Evolutionary conservation across 23 tunicate species (phyloP).

Genomic region (Diplosoma virens): DNA sequence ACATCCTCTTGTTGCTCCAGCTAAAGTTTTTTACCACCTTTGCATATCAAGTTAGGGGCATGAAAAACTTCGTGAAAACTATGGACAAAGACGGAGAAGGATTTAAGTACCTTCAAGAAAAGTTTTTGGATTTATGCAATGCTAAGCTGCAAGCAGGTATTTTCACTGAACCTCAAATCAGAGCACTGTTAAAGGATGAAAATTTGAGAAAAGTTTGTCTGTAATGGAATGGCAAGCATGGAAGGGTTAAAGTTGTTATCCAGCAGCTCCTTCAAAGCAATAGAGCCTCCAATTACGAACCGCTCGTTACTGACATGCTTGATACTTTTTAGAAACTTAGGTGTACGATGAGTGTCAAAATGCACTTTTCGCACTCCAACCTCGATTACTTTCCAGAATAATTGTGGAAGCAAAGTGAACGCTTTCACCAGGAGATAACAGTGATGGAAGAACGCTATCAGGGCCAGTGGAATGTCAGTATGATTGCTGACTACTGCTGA

Average conservation of each 20-base stretch:
- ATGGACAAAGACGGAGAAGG: conserved; percentile 8
- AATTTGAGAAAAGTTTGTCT: conserved; percentile 12
- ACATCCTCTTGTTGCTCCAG: conserved; percentile 15
- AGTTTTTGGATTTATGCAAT: neutral
- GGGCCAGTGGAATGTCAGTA: conserved; percentile 29
- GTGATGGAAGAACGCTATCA: conserved; percentile 41
- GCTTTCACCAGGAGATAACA: conserved; percentile 40
- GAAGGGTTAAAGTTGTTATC: conserved; percentile 7
- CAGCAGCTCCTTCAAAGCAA: conserved; percentile 11
- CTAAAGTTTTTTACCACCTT: conserved; percentile 2
- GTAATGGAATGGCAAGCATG: conserved; percentile 29
- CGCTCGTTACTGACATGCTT: conserved; percentile 29
- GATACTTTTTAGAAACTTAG: conserved; percentile 21
- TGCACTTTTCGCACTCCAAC: conserved; percentile 40
- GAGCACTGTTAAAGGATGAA: conserved; percentile 16
- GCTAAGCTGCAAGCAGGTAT: conserved; percentile 25
- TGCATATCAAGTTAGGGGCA: conserved; percentile 23
- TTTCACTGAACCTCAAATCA: conserved; percentile 30
- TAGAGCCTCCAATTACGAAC: conserved; percentile 6
- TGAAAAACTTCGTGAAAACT: conserved; percentile 25
- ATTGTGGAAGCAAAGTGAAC: conserved; percentile 32
- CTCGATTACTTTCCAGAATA: conserved; percentile 17
- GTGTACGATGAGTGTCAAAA: conserved; percentile 15
- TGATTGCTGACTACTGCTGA: conserved; percentile 41
- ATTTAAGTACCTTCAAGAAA: conserved; percentile 19